Conservation (phyloP, 1,140 invertebrate species). For the Maconellicoccus hirsutus region DNA sequence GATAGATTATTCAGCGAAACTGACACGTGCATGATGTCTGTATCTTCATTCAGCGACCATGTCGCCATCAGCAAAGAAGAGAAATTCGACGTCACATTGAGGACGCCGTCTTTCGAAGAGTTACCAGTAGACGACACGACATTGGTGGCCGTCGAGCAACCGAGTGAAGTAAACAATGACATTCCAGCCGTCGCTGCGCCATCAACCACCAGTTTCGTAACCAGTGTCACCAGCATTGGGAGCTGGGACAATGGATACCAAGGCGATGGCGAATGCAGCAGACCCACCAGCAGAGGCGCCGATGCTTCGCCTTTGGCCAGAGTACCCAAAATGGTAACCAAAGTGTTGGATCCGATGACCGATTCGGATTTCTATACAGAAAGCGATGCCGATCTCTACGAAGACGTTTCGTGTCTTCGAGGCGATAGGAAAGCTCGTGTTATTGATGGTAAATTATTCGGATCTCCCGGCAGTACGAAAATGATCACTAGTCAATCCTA, state of each 20-base stretch:
- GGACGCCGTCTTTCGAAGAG: conserved; percentile 70
- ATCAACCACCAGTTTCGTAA: conserved; percentile 56
- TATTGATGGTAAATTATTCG: conserved; percentile 69
- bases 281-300: conserved; percentile 47
- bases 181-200: conserved; percentile 37
- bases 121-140: conserved; percentile 53
- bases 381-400: conserved; percentile 66
- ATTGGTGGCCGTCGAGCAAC: conserved; percentile 31
- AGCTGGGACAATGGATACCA: conserved; percentile 76
- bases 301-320: conserved; percentile 31
- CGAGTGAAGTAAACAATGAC: conserved; percentile 34
- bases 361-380: conserved; percentile 82
- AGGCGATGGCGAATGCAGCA: conserved; percentile 64
- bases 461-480: conserved; percentile 35
- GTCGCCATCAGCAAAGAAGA: not conserved
- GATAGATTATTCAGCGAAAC: conserved; percentile 23
- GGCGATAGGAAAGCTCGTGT: conserved; percentile 61
- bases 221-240: conserved; percentile 71
- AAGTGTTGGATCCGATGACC: conserved; percentile 60
- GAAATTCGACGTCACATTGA: conserved; percentile 26
- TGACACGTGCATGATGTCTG: conserved; percentile 26
- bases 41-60: conserved; percentile 38
- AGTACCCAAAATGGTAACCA: conserved; percentile 27
- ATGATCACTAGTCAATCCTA: conserved; percentile 24
- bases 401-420: conserved; percentile 41